phyloP scores from a whole-genome alignment of 2,888 invertebrate species.

The Ophion ellenae region DNA sequence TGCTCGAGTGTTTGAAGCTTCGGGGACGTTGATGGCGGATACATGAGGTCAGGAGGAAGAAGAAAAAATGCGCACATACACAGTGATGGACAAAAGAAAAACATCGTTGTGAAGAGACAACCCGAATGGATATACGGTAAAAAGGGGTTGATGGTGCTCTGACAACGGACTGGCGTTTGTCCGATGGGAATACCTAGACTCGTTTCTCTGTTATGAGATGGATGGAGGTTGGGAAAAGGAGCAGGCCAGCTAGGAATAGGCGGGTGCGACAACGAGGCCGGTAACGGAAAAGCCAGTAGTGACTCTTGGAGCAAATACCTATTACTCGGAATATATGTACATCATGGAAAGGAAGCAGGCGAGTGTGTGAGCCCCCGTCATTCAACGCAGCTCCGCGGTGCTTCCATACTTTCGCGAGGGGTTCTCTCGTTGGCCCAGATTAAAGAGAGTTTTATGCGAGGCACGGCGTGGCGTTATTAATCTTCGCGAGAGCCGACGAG shows the following conservation, averaged over 20 bases:
- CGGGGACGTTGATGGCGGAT: conserved; percentile 22
- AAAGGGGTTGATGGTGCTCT: conserved; percentile 30
- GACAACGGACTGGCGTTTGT: conserved; percentile 58
- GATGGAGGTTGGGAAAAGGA: conserved; percentile 20
- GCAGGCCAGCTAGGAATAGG: conserved; percentile 30
- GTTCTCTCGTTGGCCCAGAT: conserved; percentile 73
- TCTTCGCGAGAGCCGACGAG: conserved; percentile 74
- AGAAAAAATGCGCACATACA: not conserved
- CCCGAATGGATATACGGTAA: conserved; percentile 28
- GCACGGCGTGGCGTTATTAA: conserved; percentile 75
- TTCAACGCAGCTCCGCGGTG: conserved; percentile 60
- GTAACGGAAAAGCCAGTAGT: conserved; percentile 51
- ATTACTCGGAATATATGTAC: conserved; percentile 35
- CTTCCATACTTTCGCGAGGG: conserved; percentile 58
- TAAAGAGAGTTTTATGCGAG: conserved; percentile 77
- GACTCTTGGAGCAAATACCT: conserved; percentile 59
- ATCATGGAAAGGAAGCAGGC: conserved; percentile 44
- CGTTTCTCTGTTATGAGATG: conserved; percentile 58
- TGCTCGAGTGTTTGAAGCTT: conserved; percentile 37
- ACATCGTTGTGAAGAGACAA: conserved; percentile 42
- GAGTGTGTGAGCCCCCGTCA: conserved; percentile 62
- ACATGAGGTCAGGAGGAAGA: conserved; percentile 27
- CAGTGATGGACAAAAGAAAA: conserved; percentile 38
- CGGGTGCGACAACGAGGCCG: conserved; percentile 47
- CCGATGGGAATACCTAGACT: conserved; percentile 60